A percentile compares a stretch with the other conserved stretches of the same genome.
Evolutionary conservation across 64 coral and sea anemone genomes (phyloP).

Genomic region (Acropora tenuis): DNA sequence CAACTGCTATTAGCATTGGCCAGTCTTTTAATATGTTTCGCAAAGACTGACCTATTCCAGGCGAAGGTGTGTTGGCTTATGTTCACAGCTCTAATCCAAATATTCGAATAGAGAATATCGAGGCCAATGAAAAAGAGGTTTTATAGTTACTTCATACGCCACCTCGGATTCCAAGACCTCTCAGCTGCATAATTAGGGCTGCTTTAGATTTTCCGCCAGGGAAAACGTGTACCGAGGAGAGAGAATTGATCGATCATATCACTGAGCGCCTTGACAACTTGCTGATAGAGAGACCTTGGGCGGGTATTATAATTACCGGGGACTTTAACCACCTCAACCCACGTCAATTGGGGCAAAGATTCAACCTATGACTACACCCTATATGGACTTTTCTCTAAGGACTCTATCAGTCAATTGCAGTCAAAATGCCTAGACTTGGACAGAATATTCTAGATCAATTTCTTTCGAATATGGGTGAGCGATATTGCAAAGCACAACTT

Average conservation of each 20-base stretch:
- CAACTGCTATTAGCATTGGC: slow-evolving; percentile 25
- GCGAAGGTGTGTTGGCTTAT: slow-evolving; percentile 56
- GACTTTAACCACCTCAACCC: slow-evolving; percentile 59
- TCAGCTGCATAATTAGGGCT: slow-evolving; percentile 62
- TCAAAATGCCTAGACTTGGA: slow-evolving; percentile 2
- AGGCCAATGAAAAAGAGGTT: slow-evolving; percentile 44
- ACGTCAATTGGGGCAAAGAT: slow-evolving; percentile 31
- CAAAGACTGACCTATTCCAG: slow-evolving; percentile 29
- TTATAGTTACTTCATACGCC: slow-evolving; percentile 40
- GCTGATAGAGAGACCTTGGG: slow-evolving; percentile 41
- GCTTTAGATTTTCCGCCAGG: slow-evolving; percentile 51
- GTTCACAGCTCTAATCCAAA: slow-evolving; percentile 30
- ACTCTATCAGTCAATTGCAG: neutral
- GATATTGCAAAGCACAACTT: slow-evolving; percentile 26
- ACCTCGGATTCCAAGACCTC: slow-evolving; percentile 20
- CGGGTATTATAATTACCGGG: slow-evolving; percentile 39
- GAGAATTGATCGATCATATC: slow-evolving; percentile 51
- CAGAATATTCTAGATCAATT: slow-evolving; percentile 34
- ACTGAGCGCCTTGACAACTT: slow-evolving; percentile 32
- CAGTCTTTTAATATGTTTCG: slow-evolving; percentile 34
- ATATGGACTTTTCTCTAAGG: slow-evolving; percentile 17
- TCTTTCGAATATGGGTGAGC: slow-evolving; percentile 46
- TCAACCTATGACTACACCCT: slow-evolving; percentile 11
- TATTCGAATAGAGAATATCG: slow-evolving; percentile 20
- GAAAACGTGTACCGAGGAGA: slow-evolving; percentile 29